Evolutionary conservation across 2,113 vertebrate species (phyloP).

Genomic region (Trematomus loennbergii): DNA sequence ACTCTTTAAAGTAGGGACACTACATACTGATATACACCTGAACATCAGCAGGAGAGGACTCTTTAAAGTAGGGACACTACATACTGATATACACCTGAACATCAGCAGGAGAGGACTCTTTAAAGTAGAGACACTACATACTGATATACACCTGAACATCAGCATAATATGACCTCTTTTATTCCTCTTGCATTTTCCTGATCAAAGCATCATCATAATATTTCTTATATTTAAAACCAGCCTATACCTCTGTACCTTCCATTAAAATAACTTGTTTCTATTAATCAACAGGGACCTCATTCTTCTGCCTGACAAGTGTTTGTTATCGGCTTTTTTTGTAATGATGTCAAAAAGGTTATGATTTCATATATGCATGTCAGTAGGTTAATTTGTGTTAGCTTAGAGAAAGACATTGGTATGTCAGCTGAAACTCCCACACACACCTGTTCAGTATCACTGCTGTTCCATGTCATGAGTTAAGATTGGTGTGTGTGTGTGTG

Average conservation of each 20-base stretch:
- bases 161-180: too few relatives aligned
- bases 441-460: conserved; percentile 14
- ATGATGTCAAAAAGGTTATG: conserved; percentile 14
- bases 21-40: too few relatives aligned
- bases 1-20: too few relatives aligned
- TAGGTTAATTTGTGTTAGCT: conserved; percentile 33
- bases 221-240: background rate
- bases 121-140: too few relatives aligned
- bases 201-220: background rate
- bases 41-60: too few relatives aligned
- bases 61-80: too few relatives aligned
- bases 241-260: background rate
- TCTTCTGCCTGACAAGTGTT: background rate
- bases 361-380: conserved; percentile 7
- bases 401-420: conserved; percentile 17
- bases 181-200: too few relatives aligned
- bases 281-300: background rate
- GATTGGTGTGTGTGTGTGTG: conserved; percentile 6
- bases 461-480: conserved; percentile 31
- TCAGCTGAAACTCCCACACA: conserved; percentile 14
- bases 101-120: too few relatives aligned
- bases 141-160: too few relatives aligned
- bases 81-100: too few relatives aligned
- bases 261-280: background rate
- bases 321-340: background rate